phyloP scores from a whole-genome alignment of 2,888 invertebrate genomes.

The Xylota sylvarum region DNA sequence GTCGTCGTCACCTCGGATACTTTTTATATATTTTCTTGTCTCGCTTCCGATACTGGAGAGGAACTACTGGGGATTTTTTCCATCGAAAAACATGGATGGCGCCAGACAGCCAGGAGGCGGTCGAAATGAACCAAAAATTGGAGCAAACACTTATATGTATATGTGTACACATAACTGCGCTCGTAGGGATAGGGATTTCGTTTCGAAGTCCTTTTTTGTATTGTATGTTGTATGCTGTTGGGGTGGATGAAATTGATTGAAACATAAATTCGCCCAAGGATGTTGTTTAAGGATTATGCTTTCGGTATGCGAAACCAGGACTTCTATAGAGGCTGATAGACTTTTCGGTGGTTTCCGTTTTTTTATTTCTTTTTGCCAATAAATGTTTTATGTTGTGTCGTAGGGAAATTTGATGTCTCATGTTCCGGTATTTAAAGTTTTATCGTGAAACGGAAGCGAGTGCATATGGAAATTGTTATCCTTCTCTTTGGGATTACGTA shows the following conservation, averaged over 20 bases:
- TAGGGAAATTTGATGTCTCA: slow-evolving; percentile 20
- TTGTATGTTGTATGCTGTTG: slow-evolving; percentile 6
- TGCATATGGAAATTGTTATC: slow-evolving; percentile 26
- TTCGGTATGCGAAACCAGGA: slow-evolving; percentile 30
- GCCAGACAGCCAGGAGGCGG: slow-evolving; percentile 76
- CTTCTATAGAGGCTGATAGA: slow-evolving; percentile 18
- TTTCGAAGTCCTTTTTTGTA: slow-evolving; percentile 18
- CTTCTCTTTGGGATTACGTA: background rate
- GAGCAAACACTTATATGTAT: slow-evolving; percentile 56
- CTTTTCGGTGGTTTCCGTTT: slow-evolving; percentile 21
- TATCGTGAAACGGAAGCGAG: slow-evolving; percentile 8
- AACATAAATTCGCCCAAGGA: slow-evolving; percentile 70
- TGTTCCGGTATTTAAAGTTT: slow-evolving; percentile 51
- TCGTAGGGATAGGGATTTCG: slow-evolving; percentile 39
- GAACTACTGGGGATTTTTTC: slow-evolving; percentile 27
- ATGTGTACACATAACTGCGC: slow-evolving; percentile 36
- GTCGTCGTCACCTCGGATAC: slow-evolving; percentile 32
- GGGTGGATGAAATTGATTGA: slow-evolving; percentile 68
- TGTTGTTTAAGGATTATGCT: slow-evolving; percentile 65
- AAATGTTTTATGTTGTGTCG: slow-evolving; percentile 33
- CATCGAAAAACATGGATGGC: slow-evolving; percentile 64
- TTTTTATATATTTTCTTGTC: slow-evolving; percentile 23
- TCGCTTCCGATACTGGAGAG: background rate
- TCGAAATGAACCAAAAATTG: slow-evolving; percentile 71
- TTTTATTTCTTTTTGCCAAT: slow-evolving; percentile 14